Percentiles rank a stretch among this genome's conserved stretches.
These are phyloP conservation scores for Ptilorrhoa leucosticta DNA, from an alignment of 2,113 vertebrate genomes.

Conservation along the genomic window DNA sequence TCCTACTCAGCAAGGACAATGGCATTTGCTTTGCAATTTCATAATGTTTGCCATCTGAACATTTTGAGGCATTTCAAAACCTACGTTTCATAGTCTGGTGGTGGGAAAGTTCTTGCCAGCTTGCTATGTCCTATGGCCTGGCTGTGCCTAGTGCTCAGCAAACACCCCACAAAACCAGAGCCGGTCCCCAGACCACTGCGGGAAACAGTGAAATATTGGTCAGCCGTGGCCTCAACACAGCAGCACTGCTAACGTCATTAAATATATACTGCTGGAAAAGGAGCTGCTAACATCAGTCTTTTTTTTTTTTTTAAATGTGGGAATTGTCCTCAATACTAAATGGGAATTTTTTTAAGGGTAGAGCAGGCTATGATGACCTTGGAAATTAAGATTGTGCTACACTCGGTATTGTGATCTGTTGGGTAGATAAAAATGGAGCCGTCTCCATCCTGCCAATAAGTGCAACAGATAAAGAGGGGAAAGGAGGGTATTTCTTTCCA, in stretches of 20 bases:
- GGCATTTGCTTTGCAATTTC: background rate
- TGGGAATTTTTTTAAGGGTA: background rate
- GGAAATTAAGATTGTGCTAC: background rate
- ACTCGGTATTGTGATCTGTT: background rate
- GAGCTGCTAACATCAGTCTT: background rate
- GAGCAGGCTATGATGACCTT: background rate
- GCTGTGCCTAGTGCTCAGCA: background rate
- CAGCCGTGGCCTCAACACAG: background rate
- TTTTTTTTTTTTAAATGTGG: background rate
- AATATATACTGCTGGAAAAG: background rate
- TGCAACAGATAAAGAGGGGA: background rate
- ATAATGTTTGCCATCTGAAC: background rate
- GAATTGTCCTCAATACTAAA: background rate
- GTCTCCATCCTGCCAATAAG: conserved; percentile 7
- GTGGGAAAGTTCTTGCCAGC: background rate
- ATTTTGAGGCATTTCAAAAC: background rate
- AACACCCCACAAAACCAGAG: background rate
- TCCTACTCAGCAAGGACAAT: background rate
- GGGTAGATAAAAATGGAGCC: background rate
- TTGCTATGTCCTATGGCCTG: background rate
- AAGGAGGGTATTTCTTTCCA: background rate
- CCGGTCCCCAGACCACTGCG: background rate
- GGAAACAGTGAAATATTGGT: background rate
- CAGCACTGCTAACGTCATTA: accelerated
- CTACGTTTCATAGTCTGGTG: accelerated